phyloP scores from a whole-genome alignment of 1,140 invertebrate species.

The Globodera ellingtonae region DNA sequence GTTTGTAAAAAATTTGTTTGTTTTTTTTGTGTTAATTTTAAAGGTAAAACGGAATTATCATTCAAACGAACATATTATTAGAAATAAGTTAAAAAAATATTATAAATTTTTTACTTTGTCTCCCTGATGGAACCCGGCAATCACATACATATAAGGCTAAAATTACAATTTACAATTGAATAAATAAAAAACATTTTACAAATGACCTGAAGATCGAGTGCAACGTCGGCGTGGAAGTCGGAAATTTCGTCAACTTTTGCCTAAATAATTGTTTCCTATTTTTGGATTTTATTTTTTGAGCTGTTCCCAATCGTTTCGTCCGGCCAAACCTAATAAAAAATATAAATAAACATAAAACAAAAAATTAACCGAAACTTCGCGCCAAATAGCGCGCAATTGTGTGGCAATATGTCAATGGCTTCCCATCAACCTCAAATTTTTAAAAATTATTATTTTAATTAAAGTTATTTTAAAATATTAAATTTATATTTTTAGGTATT shows the following conservation, averaged over 20 bases:
- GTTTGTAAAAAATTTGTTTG: too few species aligned
- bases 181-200: slow-evolving; percentile 3
- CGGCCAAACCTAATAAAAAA: slow-evolving; percentile 31
- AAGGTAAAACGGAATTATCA: too few species aligned
- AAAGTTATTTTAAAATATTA: background rate
- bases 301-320: slow-evolving; percentile 37
- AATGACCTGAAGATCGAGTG: slow-evolving; percentile 33
- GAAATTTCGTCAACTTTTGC: slow-evolving; percentile 43
- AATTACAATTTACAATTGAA: slow-evolving; percentile 1
- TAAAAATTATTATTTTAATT: background rate
- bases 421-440: slow-evolving; percentile 37
- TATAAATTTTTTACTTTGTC: slow-evolving; percentile 21
- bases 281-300: background rate
- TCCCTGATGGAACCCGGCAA: slow-evolving; percentile 40
- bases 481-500: background rate
- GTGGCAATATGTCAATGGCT: slow-evolving; percentile 39
- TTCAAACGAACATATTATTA: too few species aligned
- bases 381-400: slow-evolving; percentile 51
- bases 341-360: background rate
- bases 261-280: background rate
- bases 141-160: slow-evolving; percentile 40
- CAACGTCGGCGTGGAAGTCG: slow-evolving; percentile 39
- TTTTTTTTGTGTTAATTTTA: too few species aligned
- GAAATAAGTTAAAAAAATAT: too few species aligned
- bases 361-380: slow-evolving; percentile 36